These are phyloP conservation scores for Manis javanica DNA, from an alignment of 2,797 vertebrate species.

Conservation along the genomic window DNA sequence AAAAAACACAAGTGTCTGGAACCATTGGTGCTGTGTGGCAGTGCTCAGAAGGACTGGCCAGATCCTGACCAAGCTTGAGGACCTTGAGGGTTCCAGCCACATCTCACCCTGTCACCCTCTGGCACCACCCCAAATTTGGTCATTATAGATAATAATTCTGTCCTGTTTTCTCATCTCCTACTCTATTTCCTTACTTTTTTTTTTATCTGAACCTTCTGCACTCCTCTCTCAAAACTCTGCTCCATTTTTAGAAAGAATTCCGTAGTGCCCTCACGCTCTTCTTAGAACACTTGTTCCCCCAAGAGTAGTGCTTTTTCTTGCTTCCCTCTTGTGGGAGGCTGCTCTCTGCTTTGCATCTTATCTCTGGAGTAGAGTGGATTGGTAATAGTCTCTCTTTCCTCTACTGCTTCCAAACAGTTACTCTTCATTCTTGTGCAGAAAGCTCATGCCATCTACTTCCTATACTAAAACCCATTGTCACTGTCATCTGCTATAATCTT, in stretches of 20 bases:
- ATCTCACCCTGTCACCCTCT: neutral
- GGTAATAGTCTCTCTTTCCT: neutral
- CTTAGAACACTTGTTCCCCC: neutral
- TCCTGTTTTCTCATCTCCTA: neutral
- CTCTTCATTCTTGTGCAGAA: neutral
- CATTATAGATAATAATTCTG: neutral
- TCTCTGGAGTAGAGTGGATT: neutral
- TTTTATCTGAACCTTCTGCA: neutral
- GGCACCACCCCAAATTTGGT: neutral
- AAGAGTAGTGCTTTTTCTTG: neutral
- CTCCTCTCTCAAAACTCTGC: neutral
- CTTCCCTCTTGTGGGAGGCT: neutral
- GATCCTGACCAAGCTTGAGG: neutral
- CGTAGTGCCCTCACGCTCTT: neutral
- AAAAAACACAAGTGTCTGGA: neutral
- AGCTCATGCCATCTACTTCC: neutral
- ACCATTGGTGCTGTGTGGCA: neutral
- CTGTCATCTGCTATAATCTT: neutral
- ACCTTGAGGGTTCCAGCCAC: neutral
- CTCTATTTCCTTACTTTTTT: neutral
- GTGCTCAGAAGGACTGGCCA: neutral
- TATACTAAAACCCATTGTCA: neutral
- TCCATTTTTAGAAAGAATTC: neutral
- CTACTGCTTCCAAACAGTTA: neutral
- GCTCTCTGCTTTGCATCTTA: neutral